Base-by-base conservation (phyloP, 2,888 invertebrate species). In the Nasonovia ribisnigri region DNA sequence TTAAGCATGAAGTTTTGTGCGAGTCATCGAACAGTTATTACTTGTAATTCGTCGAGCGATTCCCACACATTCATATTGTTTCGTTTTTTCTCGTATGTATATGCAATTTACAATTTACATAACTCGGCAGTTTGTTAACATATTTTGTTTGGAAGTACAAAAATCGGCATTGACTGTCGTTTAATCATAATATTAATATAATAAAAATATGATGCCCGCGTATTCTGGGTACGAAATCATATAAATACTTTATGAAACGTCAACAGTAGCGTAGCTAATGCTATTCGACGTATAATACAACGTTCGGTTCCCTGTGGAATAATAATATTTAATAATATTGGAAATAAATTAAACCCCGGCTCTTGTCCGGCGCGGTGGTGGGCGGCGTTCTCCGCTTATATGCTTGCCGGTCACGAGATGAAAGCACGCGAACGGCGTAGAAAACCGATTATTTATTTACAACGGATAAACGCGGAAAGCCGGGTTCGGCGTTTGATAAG, bases 381-480 rank as follows among this genome's bases (percentile, higher is more conserved):
- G 42, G 2, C 6, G 42, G 29, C 43, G 43, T 57, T 60, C 29
- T 43, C n/a, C 43, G 42, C n/a, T 20, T 29, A 57, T 89, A 36
- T 89, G 57, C 57, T 26, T 42, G 89, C 29, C 16, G 43, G 42
- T 43, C 26, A n/a, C 57, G n/a, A 43, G 57, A 60, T 4, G 43
- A 24, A 43, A 29, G 43, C 42, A 84, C 84, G 29, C 43, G 84
- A 36, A 46, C 20, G 24, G 29, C 46, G n/a, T 11, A 67, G n/a
- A 60, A 60, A 60, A n/a, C 60, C 60, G 77, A 77, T 89, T 42
- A 89, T 89, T 57, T 60, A 60, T 89, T 89, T 60, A 60, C n/a
- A n/a, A n/a, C 90, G 46, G 20, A 29, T n/a, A 43, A 57, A 89
- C 29, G 43, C 8, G 43, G 60, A 26, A 54, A 42, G 57, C 36